Conservation (phyloP, 2,888 invertebrate species). For the Rhogogaster chlorosoma region DNA sequence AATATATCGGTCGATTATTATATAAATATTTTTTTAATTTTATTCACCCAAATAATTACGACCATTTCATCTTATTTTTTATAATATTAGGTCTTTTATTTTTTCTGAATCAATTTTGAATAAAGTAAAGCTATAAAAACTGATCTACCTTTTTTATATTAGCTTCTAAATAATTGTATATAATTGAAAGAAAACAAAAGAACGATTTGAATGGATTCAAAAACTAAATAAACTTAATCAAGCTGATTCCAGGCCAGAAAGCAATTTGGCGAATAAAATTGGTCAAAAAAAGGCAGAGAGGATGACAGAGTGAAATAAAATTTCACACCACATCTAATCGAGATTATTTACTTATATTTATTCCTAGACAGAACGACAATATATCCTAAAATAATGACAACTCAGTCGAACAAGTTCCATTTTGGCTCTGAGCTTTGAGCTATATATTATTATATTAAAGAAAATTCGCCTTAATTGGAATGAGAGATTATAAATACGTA, state of each 20-base stretch:
- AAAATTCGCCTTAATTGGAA: background rate
- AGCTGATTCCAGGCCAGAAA: too few relatives aligned
- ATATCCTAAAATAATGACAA: background rate
- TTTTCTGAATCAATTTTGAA: too few relatives aligned
- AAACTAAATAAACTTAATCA: too few relatives aligned
- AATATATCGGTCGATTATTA: background rate
- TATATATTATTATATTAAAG: too few relatives aligned
- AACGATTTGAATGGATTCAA: too few relatives aligned
- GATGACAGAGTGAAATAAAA: background rate
- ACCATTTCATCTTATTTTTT: too few relatives aligned
- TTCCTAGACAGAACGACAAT: background rate
- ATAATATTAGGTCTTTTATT: too few relatives aligned
- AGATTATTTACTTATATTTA: background rate
- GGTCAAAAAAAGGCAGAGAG: background rate
- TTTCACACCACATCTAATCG: background rate
- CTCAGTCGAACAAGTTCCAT: background rate
- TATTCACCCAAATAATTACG: background rate
- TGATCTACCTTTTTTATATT: too few relatives aligned
- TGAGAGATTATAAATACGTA: background rate
- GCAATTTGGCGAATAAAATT: too few relatives aligned
- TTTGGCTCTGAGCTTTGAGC: background rate
- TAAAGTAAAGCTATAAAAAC: too few relatives aligned
- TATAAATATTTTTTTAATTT: background rate
- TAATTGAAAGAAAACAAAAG: too few relatives aligned
- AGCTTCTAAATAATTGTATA: too few relatives aligned